Evolutionary conservation across 1,140 invertebrate genomes (phyloP), one percentile per base, ranked within the genome.

Genomic region (Pissodes strobi): DNA sequence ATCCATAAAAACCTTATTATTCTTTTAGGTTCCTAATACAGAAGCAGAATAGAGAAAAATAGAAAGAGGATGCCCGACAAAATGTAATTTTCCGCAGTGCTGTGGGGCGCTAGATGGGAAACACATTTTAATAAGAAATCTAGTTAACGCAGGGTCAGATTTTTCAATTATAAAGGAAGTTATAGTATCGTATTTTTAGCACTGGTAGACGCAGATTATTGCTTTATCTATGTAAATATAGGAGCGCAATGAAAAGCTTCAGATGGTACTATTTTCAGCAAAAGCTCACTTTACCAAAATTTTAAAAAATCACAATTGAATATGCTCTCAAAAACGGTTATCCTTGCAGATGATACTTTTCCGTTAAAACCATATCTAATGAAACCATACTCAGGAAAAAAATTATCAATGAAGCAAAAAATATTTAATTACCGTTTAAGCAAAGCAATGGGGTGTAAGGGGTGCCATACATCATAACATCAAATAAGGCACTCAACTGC

Each of bases 91-190:
- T 62, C 79, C 78, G 21, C 69, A 78, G 64, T 80, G 79, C 53
- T 53, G 77, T 19, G 79, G 79, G 9, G 75, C 76, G 12, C 64
- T 82, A 8, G 79, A 81, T 68, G 78, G 79, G 18, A 81, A 79
- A 60, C 79, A 68, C 25, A 43, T 68, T 10, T 21, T 60, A 4
- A 43, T 69, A 13, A 43, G 27, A 57, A 51, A 39, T 43, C 67
- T 64, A 18, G 2, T 3, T n/a, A 52, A 58, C 2, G 48, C 45
- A 15, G 66, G 66, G n/a, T 53, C 55, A 1, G 49, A 59, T 22
- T 65, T 52, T 69, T 45, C 48, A 69, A 69, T 39, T 66, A 69
- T 43, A 81, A 81, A 70, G 65, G 74, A 58, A 57, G 49, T 23
- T 76, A 73, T 57, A 77, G 73, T 66, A 71, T 76, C 72, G n/a